A percentile compares a stretch with the other conserved stretches of the same genome.
Evolutionary conservation across 2,888 invertebrate genomes (phyloP).

Genomic region (Leucophora obtusa): DNA sequence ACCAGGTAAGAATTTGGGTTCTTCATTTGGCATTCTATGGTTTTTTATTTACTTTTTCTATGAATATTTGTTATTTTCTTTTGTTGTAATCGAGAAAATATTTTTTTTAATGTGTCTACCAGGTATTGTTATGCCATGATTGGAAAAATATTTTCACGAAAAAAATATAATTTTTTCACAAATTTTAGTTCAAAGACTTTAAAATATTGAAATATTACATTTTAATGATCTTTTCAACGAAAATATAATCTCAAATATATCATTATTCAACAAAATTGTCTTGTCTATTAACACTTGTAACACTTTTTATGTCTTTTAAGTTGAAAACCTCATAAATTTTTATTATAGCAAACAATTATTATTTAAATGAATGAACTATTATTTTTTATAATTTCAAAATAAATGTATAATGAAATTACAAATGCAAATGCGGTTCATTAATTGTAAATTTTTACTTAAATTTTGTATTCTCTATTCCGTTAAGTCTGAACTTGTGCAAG

Average conservation of each 20-base stretch:
- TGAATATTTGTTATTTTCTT: too few relatives aligned
- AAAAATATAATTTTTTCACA: too few relatives aligned
- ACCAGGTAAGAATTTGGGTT: too few relatives aligned
- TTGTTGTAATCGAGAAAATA: too few relatives aligned
- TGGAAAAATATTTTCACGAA: too few relatives aligned
- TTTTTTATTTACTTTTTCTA: too few relatives aligned
- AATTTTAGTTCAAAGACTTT: background rate
- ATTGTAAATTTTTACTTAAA: too few relatives aligned
- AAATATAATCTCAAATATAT: background rate
- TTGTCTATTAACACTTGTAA: constrained; percentile 10
- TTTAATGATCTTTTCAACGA: background rate
- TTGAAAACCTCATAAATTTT: constrained; percentile 24
- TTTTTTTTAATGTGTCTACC: too few relatives aligned
- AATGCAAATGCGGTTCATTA: background rate
- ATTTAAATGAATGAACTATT: background rate
- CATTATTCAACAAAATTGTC: background rate
- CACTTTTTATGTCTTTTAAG: constrained; percentile 7
- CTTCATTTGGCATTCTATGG: too few relatives aligned
- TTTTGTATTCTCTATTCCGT: background rate
- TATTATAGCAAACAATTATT: background rate
- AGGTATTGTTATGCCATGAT: too few relatives aligned
- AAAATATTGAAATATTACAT: background rate
- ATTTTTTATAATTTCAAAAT: background rate
- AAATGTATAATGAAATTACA: constrained; percentile 5
- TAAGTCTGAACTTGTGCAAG: constrained; percentile 26